Base-by-base conservation (phyloP, 1,140 invertebrate species). In the Agrilus planipennis region DNA sequence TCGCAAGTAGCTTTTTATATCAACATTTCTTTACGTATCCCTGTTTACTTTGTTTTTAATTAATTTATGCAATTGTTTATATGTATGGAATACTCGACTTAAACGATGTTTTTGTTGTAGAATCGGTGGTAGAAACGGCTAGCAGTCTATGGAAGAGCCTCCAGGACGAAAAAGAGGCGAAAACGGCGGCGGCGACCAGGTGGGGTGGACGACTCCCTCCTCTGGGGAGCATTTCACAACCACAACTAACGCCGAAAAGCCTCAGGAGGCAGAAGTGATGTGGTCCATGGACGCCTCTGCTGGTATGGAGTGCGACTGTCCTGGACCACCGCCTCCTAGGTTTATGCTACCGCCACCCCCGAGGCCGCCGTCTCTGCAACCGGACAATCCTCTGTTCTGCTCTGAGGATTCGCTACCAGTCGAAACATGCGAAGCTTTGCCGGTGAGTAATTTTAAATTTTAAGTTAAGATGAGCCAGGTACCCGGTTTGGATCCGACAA, bases 381-480 rank as follows among this genome's bases (percentile, higher is more conserved):
- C 57, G 1, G 44, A 52, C 15, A 57, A 61, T 47, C 52, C 54
- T 7, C 49, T 52, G 35, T 57, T 58, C 45, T 62, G 60, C 46
- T 50, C 57, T 15, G 60, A 62, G 36, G 58, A 62, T 39, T 53
- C 58, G 20, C 36, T 62, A 34, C 51, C 55, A 11, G 59, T 62
- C 16, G 60, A 62, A 45, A 61, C 60, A 21, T 62, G 60, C 42
- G 60, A 62, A 47, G 60, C 57, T 16, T 49, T 61, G 51, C 58
- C 60, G 51, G 60, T 62, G 53, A 60, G 58, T 54, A 17, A 14
- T 10, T 14, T 5, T 25, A 25, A 25, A 11, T 7, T 25, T 5
- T 11, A 5, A 6, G 5, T 25, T 25, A 25, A 25, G 22, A 11
- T 7, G n/a, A 25, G 22, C 22, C n/a, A n/a, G n/a, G n/a, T 32